phyloP scores from a whole-genome alignment of 2,113 vertebrate species.

The Cyrtonyx montezumae region DNA sequence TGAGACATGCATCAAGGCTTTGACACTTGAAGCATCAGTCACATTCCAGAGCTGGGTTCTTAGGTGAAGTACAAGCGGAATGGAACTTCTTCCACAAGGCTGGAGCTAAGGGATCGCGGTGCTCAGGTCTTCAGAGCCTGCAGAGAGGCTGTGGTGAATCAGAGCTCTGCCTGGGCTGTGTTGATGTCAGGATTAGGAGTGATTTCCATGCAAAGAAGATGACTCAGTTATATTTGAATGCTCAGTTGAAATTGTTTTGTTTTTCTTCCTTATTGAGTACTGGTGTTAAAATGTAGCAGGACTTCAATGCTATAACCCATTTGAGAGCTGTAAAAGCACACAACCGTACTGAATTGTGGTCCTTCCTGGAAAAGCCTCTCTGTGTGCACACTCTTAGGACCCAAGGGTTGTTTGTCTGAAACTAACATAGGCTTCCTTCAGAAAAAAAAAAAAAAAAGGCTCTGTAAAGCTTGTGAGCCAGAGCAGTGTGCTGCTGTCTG shows the following conservation, averaged over 20 bases:
- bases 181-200: constrained; percentile 24
- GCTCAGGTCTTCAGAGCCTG: background rate
- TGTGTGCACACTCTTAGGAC: background rate
- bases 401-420: background rate
- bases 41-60: background rate
- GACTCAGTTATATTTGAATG: constrained; percentile 46
- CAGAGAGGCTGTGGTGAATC: background rate
- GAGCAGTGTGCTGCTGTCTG: accelerated
- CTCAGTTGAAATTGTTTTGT: constrained; percentile 23
- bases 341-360: background rate
- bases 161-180: constrained; percentile 9
- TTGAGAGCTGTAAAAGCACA: background rate
- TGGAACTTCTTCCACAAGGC: background rate
- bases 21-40: accelerated
- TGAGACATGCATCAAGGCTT: background rate
- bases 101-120: background rate
- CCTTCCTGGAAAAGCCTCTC: background rate
- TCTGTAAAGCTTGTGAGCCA: background rate
- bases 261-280: background rate
- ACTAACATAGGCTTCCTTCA: background rate
- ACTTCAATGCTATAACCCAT: background rate
- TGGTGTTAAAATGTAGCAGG: background rate
- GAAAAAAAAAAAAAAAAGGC: background rate
- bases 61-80: background rate
- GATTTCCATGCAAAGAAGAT: constrained; percentile 18